These are phyloP conservation scores for Girardinus metallicus DNA, from an alignment of 2,797 vertebrate genomes.

Conservation along the genomic window DNA sequence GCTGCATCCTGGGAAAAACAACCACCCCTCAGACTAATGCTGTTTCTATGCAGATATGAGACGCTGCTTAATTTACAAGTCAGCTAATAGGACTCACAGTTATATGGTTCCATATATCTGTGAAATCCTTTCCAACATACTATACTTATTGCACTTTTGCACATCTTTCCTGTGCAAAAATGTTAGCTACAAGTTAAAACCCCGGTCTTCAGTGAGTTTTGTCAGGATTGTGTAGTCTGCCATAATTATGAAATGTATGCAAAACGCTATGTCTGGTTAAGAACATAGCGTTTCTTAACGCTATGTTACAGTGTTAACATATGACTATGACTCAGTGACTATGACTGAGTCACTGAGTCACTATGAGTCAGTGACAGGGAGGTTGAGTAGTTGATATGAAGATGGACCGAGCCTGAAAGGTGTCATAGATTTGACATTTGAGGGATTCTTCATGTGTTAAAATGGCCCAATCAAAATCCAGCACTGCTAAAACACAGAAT, in stretches of 20 bases:
- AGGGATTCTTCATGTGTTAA: background rate
- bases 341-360: too few species aligned
- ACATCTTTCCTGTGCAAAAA: background rate
- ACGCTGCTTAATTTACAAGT: slow-evolving; percentile 35
- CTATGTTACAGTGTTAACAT: too few species aligned
- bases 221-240: background rate
- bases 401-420: background rate
- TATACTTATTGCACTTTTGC: background rate
- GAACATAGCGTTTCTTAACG: too few species aligned
- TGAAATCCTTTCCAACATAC: background rate
- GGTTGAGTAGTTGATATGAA: background rate
- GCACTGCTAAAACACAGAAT: too few species aligned
- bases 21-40: slow-evolving; percentile 42
- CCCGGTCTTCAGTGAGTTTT: background rate
- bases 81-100: slow-evolving; percentile 7
- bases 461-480: background rate
- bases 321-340: background rate
- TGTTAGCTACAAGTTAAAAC: background rate
- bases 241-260: background rate
- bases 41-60: slow-evolving; percentile 52
- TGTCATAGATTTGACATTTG: background rate
- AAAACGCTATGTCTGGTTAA: background rate
- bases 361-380: background rate
- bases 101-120: background rate
- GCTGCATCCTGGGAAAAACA: slow-evolving; percentile 47